phyloP scores from a whole-genome alignment of 2,797 vertebrate species.

The Podarcis siculus region DNA sequence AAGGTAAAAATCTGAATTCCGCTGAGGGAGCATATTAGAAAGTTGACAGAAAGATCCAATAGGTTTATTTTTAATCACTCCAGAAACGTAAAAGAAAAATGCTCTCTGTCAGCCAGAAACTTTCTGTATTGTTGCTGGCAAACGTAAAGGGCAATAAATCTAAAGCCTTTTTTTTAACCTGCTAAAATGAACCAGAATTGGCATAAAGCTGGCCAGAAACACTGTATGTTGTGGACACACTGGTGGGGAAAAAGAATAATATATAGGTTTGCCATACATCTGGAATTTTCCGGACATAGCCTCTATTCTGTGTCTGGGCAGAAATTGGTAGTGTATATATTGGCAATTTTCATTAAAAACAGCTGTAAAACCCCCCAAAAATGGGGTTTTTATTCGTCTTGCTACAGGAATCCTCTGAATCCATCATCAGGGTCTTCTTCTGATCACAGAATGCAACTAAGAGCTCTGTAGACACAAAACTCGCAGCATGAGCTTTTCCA shows the following conservation, averaged over 20 bases:
- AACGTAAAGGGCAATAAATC: neutral
- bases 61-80: neutral
- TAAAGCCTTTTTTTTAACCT: slow-evolving; percentile 5
- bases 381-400: neutral
- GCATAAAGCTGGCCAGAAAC: neutral
- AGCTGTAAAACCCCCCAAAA: too few species aligned
- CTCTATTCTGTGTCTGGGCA: too few species aligned
- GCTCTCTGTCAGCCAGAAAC: neutral
- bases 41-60: neutral
- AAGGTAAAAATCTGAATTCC: rapidly evolving
- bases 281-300: too few species aligned
- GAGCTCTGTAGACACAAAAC: neutral
- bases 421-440: too few species aligned
- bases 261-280: neutral
- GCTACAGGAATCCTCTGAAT: too few species aligned
- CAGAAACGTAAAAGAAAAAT: neutral
- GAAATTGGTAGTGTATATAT: too few species aligned
- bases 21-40: rapidly evolving
- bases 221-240: neutral
- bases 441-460: neutral
- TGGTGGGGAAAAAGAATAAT: neutral
- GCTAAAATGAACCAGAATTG: neutral
- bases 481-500: neutral
- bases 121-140: neutral
- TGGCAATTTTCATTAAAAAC: too few species aligned